A percentile compares a stretch with the other conserved stretches of the same genome.
phyloP scores from a whole-genome alignment of 2,113 vertebrate species.

The Gadus chalcogrammus region DNA sequence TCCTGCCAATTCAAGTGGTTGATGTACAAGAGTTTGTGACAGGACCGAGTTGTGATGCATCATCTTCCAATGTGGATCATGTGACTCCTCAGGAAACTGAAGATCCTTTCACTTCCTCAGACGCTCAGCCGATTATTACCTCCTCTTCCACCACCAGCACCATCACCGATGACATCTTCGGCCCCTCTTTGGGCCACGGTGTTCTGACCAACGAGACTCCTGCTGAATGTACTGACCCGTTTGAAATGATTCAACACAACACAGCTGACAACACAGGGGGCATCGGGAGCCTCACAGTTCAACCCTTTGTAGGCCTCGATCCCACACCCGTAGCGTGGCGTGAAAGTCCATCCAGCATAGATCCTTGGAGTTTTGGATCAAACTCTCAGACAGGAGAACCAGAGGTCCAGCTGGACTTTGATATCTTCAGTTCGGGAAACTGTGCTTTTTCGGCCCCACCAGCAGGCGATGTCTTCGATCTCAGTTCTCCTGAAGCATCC shows the following conservation, averaged over 20 bases:
- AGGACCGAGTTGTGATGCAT: background rate
- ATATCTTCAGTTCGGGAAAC: slow-evolving; percentile 57
- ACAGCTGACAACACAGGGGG: slow-evolving; percentile 17
- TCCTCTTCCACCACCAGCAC: background rate
- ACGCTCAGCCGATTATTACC: slow-evolving; percentile 17
- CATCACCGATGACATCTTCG: slow-evolving; percentile 11
- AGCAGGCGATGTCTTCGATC: slow-evolving; percentile 6
- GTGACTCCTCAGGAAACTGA: slow-evolving; percentile 7
- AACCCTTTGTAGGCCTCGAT: background rate
- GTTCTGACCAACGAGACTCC: too few species aligned
- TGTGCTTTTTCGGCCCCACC: slow-evolving; percentile 21
- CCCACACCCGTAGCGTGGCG: slow-evolving; percentile 11
- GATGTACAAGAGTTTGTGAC: background rate
- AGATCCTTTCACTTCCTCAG: slow-evolving; percentile 11
- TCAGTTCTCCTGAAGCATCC: slow-evolving; percentile 15
- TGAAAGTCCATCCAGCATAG: slow-evolving; percentile 17
- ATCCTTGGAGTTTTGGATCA: slow-evolving; percentile 12
- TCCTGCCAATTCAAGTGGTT: slow-evolving; percentile 1
- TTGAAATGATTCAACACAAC: background rate
- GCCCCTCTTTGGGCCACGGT: slow-evolving; percentile 12
- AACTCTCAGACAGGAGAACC: slow-evolving; percentile 18
- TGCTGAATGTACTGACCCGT: too few species aligned
- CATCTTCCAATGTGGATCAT: slow-evolving; percentile 3
- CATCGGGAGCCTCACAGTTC: slow-evolving; percentile 2
- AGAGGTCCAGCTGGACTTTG: slow-evolving; percentile 31